Evolutionary conservation across 2,888 invertebrate species (phyloP), one percentile per base, ranked within the genome.

Genomic region (Oscheius sp.): DNA sequence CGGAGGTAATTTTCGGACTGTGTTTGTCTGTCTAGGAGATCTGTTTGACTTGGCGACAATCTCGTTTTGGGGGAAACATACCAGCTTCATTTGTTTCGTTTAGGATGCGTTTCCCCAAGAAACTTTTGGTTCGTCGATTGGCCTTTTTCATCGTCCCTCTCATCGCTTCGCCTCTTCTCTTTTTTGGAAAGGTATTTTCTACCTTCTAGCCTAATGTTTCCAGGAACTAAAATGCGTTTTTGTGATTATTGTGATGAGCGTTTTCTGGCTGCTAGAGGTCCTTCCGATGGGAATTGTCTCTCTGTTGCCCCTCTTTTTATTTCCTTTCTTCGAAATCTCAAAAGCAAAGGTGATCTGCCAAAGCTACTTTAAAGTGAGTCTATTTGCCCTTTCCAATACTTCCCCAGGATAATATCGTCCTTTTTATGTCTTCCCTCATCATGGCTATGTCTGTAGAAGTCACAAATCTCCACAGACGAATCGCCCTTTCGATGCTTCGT

Each of bases 221-320:
- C n/a, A 55, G 80, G 76, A 74, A 45, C 71, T 63, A 33, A 23
- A 66, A 64, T 81, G 81, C 46, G 67, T 69, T n/a, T 81, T 75
- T 65, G 73, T 68, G 0, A 77, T 78, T 50, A 23, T 72, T 8
- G 45, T 80, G 31, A 66, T 80, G 37, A 72, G 74, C 3, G 48
- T 55, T 23, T 80, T 72, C 68, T 79, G 79, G 80, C 70, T 81
- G 8, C 65, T 57, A 1, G 73, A 80, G 45, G 76, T 76, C 5
- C 48, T 81, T 29, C 81, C 81, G 2, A 69, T 81, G 39, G 77
- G 79, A 5, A 53, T 81, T 33, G 76, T 78, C 2, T 76, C 80
- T 6, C 71, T 81, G 0, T 45, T 81, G 23, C 81, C 81, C 1
- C 31, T 80, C 27, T 63, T 79, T 15, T 72, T 81, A 2, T 81